These are phyloP conservation scores for Ceraclea dissimilis DNA, from an alignment of 2,888 invertebrate species.

Conservation along the genomic window DNA sequence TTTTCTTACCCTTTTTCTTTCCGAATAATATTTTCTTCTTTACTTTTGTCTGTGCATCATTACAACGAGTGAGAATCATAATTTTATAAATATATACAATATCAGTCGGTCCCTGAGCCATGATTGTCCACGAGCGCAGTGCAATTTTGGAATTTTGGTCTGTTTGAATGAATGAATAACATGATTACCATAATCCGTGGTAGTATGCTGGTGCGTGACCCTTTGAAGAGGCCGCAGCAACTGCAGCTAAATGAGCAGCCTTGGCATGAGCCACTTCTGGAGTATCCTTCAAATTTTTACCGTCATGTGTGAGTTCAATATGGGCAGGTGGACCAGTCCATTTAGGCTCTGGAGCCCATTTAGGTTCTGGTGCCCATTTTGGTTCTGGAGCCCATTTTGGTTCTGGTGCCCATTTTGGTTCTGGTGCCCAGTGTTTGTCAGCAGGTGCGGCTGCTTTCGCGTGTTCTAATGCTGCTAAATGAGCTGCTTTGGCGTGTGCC, in stretches of 20 bases:
- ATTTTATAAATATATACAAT: no score
- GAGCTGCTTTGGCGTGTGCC: constrained; percentile 28
- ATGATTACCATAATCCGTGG: constrained; percentile 10
- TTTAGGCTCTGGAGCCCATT: constrained; percentile 20
- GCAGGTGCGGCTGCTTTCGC: constrained; percentile 15
- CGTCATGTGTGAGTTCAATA: constrained; percentile 46
- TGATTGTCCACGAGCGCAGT: not conserved
- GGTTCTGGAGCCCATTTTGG: constrained; percentile 10
- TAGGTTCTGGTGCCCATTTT: constrained; percentile 3
- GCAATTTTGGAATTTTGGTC: not conserved
- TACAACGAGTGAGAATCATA: no score
- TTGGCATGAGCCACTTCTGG: constrained; percentile 48
- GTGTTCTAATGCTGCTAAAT: constrained; percentile 47
- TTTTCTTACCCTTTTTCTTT: no score
- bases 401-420: constrained; percentile 6
- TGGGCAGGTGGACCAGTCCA: constrained; percentile 45
- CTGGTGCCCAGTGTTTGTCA: not conserved
- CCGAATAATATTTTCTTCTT: no score
- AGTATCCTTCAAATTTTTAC: constrained; percentile 47
- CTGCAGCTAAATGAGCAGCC: constrained; percentile 43
- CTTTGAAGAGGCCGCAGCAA: constrained; percentile 36
- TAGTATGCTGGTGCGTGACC: constrained; percentile 4
- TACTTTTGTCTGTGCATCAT: no score
- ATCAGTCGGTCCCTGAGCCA: no score
- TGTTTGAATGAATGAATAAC: not conserved